Conservation (phyloP, 2,113 vertebrate species). For the Oreochromis spilurus region DNA sequence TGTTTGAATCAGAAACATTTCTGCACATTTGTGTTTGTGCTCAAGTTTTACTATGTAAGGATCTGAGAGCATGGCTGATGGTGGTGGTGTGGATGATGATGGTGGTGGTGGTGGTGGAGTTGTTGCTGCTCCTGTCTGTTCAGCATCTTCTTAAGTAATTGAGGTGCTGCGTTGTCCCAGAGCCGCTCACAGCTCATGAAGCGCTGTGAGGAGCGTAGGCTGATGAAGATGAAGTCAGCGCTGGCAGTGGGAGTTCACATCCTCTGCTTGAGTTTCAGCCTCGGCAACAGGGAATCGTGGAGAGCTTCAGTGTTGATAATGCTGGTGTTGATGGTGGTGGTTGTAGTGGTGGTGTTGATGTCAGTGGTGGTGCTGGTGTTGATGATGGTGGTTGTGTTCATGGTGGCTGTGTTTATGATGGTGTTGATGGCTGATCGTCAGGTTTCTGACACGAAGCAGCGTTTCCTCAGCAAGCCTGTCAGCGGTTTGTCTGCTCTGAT, state of each 20-base stretch:
- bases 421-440: not conserved
- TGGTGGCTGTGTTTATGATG: not conserved
- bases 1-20: not conserved
- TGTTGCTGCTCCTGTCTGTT: not conserved
- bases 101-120: accelerated
- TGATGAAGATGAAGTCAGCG: not conserved
- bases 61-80: not conserved
- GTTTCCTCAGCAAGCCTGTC: not conserved
- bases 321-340: too few relatives aligned
- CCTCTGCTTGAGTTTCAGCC: not conserved
- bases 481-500: not conserved
- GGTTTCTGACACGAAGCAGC: not conserved
- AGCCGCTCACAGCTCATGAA: not conserved
- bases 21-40: not conserved
- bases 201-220: not conserved
- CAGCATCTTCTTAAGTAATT: not conserved
- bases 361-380: not conserved
- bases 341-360: not conserved
- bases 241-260: not conserved
- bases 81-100: accelerated
- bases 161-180: not conserved
- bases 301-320: not conserved
- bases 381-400: not conserved
- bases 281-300: not conserved
- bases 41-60: not conserved